Evolutionary conservation across 1,140 invertebrate genomes (phyloP).

Genomic region (Lepidurus packardi): DNA sequence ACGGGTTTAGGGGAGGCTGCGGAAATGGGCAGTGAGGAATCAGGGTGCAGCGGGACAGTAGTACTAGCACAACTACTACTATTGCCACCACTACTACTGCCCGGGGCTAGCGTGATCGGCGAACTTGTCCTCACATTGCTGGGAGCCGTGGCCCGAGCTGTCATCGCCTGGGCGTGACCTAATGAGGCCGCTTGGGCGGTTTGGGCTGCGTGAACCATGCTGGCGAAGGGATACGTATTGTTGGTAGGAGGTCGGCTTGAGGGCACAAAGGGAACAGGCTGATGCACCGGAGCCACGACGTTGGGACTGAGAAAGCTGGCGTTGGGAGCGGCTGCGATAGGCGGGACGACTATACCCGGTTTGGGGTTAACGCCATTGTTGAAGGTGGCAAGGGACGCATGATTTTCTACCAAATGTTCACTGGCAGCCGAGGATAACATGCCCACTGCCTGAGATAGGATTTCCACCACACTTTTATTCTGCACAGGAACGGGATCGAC

Average conservation of each 20-base stretch:
- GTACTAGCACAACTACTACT: background rate
- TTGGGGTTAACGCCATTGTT: slow-evolving; percentile 75
- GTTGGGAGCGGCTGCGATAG: background rate
- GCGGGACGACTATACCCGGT: slow-evolving; percentile 38
- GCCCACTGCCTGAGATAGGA: slow-evolving; percentile 15
- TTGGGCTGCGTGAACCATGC: slow-evolving; percentile 76
- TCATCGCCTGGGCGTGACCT: slow-evolving; percentile 37
- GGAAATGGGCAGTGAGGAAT: background rate
- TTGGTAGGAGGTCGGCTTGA: slow-evolving; percentile 39
- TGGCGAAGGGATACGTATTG: slow-evolving; percentile 73
- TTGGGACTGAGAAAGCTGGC: slow-evolving; percentile 43
- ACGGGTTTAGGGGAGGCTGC: slow-evolving; percentile 10
- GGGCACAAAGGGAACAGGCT: slow-evolving; percentile 42
- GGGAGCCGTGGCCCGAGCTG: slow-evolving; percentile 33
- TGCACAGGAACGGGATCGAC: slow-evolving; percentile 31
- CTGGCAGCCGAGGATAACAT: background rate
- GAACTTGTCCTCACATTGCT: slow-evolving; percentile 20
- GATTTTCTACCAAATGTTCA: too few relatives aligned
- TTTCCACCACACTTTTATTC: slow-evolving; percentile 24
- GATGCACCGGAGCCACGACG: slow-evolving; percentile 44
- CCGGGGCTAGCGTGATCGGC: background rate
- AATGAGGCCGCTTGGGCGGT: slow-evolving; percentile 45
- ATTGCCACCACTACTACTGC: slow-evolving; percentile 6
- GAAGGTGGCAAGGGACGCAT: background rate
- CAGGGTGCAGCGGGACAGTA: background rate